Conservation (phyloP, 1,140 invertebrate genomes). For the Drosophila sturtevanti region DNA sequence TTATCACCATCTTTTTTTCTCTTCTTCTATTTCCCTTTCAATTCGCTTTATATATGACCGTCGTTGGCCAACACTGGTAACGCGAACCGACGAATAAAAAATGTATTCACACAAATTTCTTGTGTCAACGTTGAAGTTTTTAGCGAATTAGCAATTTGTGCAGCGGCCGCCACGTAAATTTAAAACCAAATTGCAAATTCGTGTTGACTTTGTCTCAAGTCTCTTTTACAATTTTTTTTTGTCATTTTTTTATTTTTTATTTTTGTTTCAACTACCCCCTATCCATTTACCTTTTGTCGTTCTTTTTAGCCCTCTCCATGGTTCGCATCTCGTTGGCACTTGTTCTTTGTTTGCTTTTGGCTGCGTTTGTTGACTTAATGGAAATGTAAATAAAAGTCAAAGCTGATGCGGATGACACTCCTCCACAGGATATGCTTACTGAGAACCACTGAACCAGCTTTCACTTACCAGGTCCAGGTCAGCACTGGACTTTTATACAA, state of each 20-base stretch:
- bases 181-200: slow-evolving; percentile 69
- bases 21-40: neutral
- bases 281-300: slow-evolving; percentile 24
- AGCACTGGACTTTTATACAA: neutral
- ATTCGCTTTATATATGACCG: neutral
- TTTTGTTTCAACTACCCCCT: neutral
- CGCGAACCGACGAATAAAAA: slow-evolving; percentile 45
- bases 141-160: slow-evolving; percentile 59
- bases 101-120: slow-evolving; percentile 70
- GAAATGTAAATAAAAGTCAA: slow-evolving; percentile 60
- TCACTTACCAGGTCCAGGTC: neutral
- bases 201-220: slow-evolving; percentile 65
- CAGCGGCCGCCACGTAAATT: slow-evolving; percentile 55
- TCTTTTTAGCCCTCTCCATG: neutral
- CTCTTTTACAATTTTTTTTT: slow-evolving; percentile 35
- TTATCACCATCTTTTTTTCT: neutral
- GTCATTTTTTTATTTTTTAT: slow-evolving; percentile 2
- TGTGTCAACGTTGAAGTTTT: slow-evolving; percentile 65
- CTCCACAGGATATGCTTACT: neutral
- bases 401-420: slow-evolving; percentile 27
- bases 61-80: neutral
- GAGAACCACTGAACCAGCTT: neutral
- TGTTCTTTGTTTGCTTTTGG: slow-evolving; percentile 24
- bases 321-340: slow-evolving; percentile 1
- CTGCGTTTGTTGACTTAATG: slow-evolving; percentile 52